These are phyloP conservation scores for Hippopotamus amphibius DNA, from an alignment of 2,113 vertebrate genomes.

Conservation along the genomic window DNA sequence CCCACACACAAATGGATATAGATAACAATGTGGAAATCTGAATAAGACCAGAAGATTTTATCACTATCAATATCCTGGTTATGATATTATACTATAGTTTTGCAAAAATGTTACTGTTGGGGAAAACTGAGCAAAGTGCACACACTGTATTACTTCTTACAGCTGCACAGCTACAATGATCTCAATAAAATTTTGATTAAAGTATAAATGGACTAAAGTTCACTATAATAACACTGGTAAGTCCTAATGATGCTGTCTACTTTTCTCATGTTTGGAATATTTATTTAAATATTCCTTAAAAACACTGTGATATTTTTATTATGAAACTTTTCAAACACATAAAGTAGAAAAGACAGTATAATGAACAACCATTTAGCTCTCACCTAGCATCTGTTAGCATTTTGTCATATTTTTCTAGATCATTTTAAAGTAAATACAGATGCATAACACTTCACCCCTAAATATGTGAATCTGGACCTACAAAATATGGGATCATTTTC, in stretches of 20 bases:
- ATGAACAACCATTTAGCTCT: not conserved
- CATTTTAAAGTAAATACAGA: not conserved
- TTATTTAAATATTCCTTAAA: conserved; percentile 24
- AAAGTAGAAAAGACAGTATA: not conserved
- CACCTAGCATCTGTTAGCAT: not conserved
- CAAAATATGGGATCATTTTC: not conserved
- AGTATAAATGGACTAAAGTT: conserved; percentile 3
- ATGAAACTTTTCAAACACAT: not conserved
- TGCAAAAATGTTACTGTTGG: not conserved
- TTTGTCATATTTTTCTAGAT: not conserved
- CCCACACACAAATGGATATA: not conserved
- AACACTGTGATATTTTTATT: not conserved
- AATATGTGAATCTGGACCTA: not conserved
- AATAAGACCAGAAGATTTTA: not conserved
- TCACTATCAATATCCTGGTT: not conserved
- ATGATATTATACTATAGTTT: not conserved
- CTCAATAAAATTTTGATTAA: conserved; percentile 31
- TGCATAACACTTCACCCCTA: not conserved
- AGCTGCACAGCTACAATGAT: not conserved
- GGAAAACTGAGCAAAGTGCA: not conserved
- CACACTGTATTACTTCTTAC: not conserved
- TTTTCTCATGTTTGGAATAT: not conserved
- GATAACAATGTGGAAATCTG: not conserved
- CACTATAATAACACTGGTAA: not conserved
- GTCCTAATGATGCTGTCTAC: not conserved